Base-by-base conservation (phyloP, 2,113 vertebrate genomes). In the Megaceryle torquata region DNA sequence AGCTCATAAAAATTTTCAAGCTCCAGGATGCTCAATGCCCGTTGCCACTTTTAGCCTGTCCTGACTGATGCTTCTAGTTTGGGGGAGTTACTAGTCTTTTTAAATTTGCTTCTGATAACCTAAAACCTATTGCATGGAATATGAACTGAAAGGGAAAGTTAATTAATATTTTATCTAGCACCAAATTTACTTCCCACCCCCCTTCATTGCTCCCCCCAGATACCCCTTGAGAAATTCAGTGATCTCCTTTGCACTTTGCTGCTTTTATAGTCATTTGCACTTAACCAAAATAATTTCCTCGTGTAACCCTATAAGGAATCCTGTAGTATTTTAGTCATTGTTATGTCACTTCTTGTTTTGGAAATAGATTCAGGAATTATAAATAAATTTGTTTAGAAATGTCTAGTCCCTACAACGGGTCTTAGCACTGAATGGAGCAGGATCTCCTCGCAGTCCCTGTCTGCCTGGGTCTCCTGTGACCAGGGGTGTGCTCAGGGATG, bases 381-480 rank as follows among this genome's bases (percentile, higher is more conserved):
- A 13, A 46, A 44, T 39, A 7, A 18, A 43, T 50, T 5, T 31
- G 13, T 56, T 81, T 9, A 60, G 72, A 26, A 46, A 13, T 3
- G 29, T 31, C 69, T 57, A 13, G 51, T 70, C 51, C 84, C 74
- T 39, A 0, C 41, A 26, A 0, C 0, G 22, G 76, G 5, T 50
- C 44, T 64, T n/a, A 15, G 0, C 24, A 8, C 4, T 1, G 89
- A 17, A 3, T 3, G 8, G 82, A 29, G 26, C 7, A 5, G 2
- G 33, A 11, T 69, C n/a, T n/a, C 13, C 60, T 15, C 4, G 1
- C 5, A 0, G 28, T 13, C 22, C 31, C 18, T 2, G 0, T 4
- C 14, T 37, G 53, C 39, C 50, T 0, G 6, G 24, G 4, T 48
- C 72, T 51, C 9, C 48, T 7, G 65, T 8, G 8, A 22, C 64